A percentile compares a stretch with the other conserved stretches of the same genome.
Conservation (phyloP, 92 coral and sea anemone genomes). For the Siderastrea radians region DNA sequence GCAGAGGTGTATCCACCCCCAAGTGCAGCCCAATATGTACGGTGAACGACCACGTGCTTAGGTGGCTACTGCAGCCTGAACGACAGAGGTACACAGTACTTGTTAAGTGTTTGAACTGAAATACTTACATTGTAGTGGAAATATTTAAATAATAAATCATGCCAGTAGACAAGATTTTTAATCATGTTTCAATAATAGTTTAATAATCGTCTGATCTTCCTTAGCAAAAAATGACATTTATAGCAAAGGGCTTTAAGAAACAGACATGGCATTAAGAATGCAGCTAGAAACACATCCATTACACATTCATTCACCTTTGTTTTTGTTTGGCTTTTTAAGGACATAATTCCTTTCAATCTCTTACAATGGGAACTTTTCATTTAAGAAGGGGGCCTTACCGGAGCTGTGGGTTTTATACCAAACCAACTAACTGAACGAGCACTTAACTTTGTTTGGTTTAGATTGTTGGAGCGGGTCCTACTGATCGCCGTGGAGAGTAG, state of each 20-base stretch:
- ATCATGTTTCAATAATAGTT: not conserved
- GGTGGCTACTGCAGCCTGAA: slow-evolving; percentile 61
- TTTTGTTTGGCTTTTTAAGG: not conserved
- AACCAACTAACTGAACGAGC: not conserved
- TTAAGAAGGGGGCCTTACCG: too few species aligned
- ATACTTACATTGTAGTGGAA: not conserved
- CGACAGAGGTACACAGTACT: slow-evolving; percentile 48
- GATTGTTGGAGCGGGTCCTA: slow-evolving; percentile 12
- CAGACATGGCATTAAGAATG: not conserved
- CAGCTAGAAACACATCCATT: too few species aligned
- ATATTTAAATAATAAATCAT: not conserved
- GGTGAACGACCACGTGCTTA: slow-evolving; percentile 59
- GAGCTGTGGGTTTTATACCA: not conserved
- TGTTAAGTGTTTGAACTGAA: slow-evolving; percentile 17
- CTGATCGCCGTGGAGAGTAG: slow-evolving; percentile 1
- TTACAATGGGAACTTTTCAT: too few species aligned
- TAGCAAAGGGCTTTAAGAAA: not conserved
- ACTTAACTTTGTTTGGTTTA: not conserved
- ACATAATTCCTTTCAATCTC: too few species aligned
- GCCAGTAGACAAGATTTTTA: not conserved
- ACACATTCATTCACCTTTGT: too few species aligned
- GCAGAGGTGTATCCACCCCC: slow-evolving; percentile 32
- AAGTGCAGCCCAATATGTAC: slow-evolving; percentile 65
- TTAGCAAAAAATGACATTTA: not conserved
- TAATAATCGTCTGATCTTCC: not conserved